Evolutionary conservation across 2,888 invertebrate genomes (phyloP).

Genomic region (Gandaritis pyraliata): DNA sequence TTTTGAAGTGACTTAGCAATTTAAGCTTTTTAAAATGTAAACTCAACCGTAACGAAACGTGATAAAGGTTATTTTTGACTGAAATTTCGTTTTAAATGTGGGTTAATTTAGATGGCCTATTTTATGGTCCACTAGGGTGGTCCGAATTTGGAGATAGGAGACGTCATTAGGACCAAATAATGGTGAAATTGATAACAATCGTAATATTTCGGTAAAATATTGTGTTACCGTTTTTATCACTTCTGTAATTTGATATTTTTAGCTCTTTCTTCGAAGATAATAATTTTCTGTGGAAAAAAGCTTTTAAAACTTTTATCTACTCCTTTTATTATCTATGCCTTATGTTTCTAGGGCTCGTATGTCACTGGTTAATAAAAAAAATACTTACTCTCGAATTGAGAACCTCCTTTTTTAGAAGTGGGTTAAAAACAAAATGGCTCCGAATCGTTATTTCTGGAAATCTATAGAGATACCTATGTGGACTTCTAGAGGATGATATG

Average conservation of each 20-base stretch:
- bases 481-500: no score
- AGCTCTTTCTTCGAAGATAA: conserved; percentile 11
- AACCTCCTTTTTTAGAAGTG: no score
- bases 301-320: neutral
- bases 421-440: no score
- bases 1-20: conserved; percentile 36
- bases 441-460: no score
- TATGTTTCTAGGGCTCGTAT: neutral
- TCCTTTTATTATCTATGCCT: neutral
- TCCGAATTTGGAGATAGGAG: conserved; percentile 35
- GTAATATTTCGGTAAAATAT: conserved; percentile 36
- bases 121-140: conserved; percentile 36
- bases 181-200: conserved; percentile 38
- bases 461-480: no score
- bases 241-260: conserved; percentile 35
- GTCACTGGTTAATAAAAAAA: no score
- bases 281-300: neutral
- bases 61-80: conserved; percentile 27
- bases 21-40: conserved; percentile 10
- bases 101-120: conserved; percentile 34
- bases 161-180: conserved; percentile 36
- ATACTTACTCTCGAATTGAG: no score
- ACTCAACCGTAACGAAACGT: conserved; percentile 7
- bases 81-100: conserved; percentile 2
- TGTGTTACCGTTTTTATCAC: conserved; percentile 30